Conservation (phyloP, 2,888 invertebrate genomes). For the Salticus scenicus region DNA sequence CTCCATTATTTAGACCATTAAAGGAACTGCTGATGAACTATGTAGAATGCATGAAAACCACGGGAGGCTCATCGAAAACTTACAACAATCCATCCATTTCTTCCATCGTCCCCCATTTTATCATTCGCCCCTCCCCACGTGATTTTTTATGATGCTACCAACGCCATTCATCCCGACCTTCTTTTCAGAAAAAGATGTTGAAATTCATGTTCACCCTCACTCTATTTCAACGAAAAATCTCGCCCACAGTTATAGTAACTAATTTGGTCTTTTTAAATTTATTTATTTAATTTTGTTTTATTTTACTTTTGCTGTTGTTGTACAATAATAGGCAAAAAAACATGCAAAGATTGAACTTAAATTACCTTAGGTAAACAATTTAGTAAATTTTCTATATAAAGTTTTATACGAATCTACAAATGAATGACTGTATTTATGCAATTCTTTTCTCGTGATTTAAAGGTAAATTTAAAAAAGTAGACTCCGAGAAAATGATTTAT, state of each 20-base stretch:
- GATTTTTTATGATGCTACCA: constrained; percentile 9
- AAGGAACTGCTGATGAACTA: constrained; percentile 62
- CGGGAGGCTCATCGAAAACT: constrained; percentile 39
- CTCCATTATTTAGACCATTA: constrained; percentile 63
- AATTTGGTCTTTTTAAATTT: no score
- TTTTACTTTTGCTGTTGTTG: no score
- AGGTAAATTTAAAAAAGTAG: no score
- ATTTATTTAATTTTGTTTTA: no score
- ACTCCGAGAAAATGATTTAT: no score
- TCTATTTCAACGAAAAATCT: constrained; percentile 49
- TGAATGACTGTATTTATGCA: no score
- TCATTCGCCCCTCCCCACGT: constrained; percentile 5
- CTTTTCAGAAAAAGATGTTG: constrained; percentile 50
- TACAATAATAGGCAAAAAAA: no score
- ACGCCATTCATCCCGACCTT: background rate
- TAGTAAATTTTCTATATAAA: no score
- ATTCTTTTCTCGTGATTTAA: no score
- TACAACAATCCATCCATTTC: constrained; percentile 36
- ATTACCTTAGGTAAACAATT: no score
- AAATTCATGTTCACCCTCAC: constrained; percentile 28
- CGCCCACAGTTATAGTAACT: constrained; percentile 51
- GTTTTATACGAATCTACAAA: no score
- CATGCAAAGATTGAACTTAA: no score
- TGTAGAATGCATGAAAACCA: constrained; percentile 41
- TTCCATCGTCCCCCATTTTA: background rate